Base-by-base conservation (phyloP, 2,797 vertebrate species). In the Nannoperca australis region DNA sequence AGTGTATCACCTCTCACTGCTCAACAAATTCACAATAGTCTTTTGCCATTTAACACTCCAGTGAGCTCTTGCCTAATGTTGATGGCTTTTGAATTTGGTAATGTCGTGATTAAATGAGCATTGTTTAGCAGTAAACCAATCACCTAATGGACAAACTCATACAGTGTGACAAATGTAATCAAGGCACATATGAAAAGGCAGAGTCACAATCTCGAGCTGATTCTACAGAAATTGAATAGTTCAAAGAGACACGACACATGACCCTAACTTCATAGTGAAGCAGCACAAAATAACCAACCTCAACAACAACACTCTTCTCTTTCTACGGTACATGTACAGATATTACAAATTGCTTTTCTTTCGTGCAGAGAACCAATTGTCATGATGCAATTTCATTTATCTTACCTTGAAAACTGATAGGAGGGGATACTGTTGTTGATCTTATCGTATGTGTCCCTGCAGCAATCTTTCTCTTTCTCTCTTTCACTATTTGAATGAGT, bases 401-500 rank as follows among this genome's bases (percentile, higher is more conserved):
- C 93, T 94, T 92, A 95, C 94, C 94, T 93, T 83, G 51, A 83
- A 65, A 85, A 80, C 20, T 63, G 56, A 76, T 15, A 20, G 24
- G 58, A 70, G 13, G 22, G 17, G 77, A 88, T 66, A 72, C 42
- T 73, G 68, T 87, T 22, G 9, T 7, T 75, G 84, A 78, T 83
- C 82, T 87, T 90, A 88, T 86, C 47, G 51, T 32, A 66, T 69
- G 73, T 2, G 83, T 82, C 79, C 79, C 76, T 78, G 76, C 59
- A 72, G 80, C 88, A 89, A 87, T 91, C 78, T 81, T 68, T 83
- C 70, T 73, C 47, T 83, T 64, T 88, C 64, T 83, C 67, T 88
- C 70, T 86, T 67, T 86, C 74, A 70, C 81, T 90, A 92, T 95
- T 95, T 95, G 94, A 92, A 91, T 92, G 88, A 81, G 78, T 81